Evolutionary conservation across 1,140 invertebrate species (phyloP), one percentile per base, ranked within the genome.

Genomic region (Drosophila truncata): DNA sequence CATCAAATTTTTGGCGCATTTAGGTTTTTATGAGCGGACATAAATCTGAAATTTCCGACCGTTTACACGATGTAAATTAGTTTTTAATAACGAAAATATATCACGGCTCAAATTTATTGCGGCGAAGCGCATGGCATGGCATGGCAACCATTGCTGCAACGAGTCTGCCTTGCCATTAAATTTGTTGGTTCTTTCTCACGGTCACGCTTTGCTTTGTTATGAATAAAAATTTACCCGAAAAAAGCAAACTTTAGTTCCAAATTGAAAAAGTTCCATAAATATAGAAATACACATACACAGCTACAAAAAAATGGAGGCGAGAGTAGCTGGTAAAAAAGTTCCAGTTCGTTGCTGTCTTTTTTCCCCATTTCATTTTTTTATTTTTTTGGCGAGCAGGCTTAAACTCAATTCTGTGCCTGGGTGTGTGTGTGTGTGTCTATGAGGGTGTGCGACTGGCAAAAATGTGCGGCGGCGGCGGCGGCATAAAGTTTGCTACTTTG

Each of bases 211-310:
- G 74, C 78, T 84, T 88, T 90, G 84, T 90, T 90, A 82, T 90
- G 85, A 90, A 90, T 88, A 88, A 82, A 90, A 81, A 88, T 90
- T 63, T 71, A 64, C 62, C 78, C 75, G 78, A 78, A 84, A 88
- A 78, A 75, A 70, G 57, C 44, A 80, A 90, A 90, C 85, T 90
- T 90, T 90, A 91, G 80, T 90, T 85, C 67, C 85, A 90, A 90
- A 90, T 90, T 90, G 85, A 90, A 90, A 90, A 90, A 90, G 85
- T 90, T 90, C 81, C 82, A 90, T 90, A 90, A 90, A 90, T 90
- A 90, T 82, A 90, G 63, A 90, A 87, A 87, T 85, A 85, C 85
- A 75, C 76, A 73, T 31, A 78, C 57, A 67, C 39, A 52, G 25
- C 42, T 10, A 42, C 29, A 50, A 42, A 50, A 64, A 33, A 47